Conservation (phyloP, 2,113 vertebrate genomes). For the Blennius ocellaris region DNA sequence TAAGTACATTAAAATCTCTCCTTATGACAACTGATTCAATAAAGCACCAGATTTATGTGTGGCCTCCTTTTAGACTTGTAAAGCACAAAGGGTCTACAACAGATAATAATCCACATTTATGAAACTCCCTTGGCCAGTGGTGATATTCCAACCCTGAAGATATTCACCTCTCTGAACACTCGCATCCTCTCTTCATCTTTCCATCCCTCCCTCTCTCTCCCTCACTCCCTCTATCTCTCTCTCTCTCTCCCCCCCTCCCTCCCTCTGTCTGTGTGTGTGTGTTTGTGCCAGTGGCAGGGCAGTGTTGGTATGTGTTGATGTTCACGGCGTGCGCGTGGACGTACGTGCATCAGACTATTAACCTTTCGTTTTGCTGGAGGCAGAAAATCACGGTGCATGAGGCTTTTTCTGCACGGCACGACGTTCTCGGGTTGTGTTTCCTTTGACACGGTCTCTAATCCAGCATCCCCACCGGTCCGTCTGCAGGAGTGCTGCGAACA, state of each 20-base stretch:
- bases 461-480: conserved; percentile 70
- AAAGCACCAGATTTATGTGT: too few species aligned
- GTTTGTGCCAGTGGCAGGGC: conserved; percentile 72
- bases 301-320: conserved; percentile 65
- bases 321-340: conserved; percentile 46
- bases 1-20: too few species aligned
- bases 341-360: conserved; percentile 67
- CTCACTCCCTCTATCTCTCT: too few species aligned
- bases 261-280: conserved; percentile 43
- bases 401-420: conserved; percentile 74
- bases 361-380: conserved; percentile 76
- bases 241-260: too few species aligned
- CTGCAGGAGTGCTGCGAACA: conserved; percentile 66
- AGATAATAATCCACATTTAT: conserved; percentile 21
- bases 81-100: too few species aligned
- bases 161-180: conserved; percentile 59
- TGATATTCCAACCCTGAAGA: conserved; percentile 30
- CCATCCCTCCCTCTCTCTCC: neutral
- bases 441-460: conserved; percentile 75
- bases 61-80: too few species aligned
- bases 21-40: too few species aligned
- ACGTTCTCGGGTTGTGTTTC: conserved; percentile 61
- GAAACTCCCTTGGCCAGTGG: conserved; percentile 5
- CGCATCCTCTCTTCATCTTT: conserved; percentile 56
- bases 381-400: conserved; percentile 76